Evolutionary conservation across 2,888 invertebrate species (phyloP).

Genomic region (Phania funesta): DNA sequence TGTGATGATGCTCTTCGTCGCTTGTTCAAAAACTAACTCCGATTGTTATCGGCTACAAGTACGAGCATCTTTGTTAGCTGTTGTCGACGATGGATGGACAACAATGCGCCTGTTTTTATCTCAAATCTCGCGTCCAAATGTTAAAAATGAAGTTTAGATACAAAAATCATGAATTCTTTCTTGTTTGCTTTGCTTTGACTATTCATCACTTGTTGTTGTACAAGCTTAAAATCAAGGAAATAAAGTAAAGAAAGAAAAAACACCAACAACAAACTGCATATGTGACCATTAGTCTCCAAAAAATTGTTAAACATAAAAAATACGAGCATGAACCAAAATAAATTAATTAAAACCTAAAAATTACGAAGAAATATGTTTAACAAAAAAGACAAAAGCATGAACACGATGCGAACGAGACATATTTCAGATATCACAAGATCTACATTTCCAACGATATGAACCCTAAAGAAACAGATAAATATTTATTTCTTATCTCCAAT

Average conservation of each 20-base stretch:
- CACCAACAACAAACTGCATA: slow-evolving; percentile 2
- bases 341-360: slow-evolving; percentile 21
- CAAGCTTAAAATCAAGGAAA: slow-evolving; percentile 40
- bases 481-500: too few relatives aligned
- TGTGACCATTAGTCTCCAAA: slow-evolving; percentile 54
- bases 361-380: slow-evolving; percentile 16
- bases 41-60: slow-evolving; percentile 57
- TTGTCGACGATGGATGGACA: slow-evolving; percentile 38
- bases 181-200: slow-evolving; percentile 51
- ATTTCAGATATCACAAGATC: slow-evolving; percentile 35
- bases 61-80: slow-evolving; percentile 44
- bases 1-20: slow-evolving; percentile 20
- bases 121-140: slow-evolving; percentile 56
- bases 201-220: slow-evolving; percentile 57
- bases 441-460: slow-evolving; percentile 15
- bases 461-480: slow-evolving; percentile 16
- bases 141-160: slow-evolving; percentile 59
- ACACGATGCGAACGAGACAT: slow-evolving; percentile 17
- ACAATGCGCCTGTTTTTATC: slow-evolving; percentile 52
- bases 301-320: slow-evolving; percentile 41
- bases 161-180: slow-evolving; percentile 51
- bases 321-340: slow-evolving; percentile 26
- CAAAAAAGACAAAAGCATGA: neutral
- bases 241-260: neutral
- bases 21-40: slow-evolving; percentile 51